Conservation (phyloP, 2,888 invertebrate genomes). For the Zootermopsis nevadensis region DNA sequence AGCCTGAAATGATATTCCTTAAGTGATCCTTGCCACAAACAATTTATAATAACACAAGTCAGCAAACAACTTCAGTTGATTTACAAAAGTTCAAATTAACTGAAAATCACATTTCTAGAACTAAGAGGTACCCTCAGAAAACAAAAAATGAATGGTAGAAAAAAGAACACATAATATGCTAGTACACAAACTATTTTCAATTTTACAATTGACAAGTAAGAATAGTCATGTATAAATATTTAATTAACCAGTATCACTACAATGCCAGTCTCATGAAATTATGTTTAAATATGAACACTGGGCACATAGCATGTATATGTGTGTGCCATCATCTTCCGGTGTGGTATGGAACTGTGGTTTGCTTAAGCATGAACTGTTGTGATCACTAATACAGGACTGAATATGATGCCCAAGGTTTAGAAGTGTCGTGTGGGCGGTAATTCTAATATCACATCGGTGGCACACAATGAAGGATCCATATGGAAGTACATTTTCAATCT, state of each 20-base stretch:
- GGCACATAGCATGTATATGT: slow-evolving; percentile 58
- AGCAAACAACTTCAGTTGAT: too few species aligned
- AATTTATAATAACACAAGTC: too few species aligned
- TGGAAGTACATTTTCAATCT: slow-evolving; percentile 53
- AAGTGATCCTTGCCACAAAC: too few species aligned
- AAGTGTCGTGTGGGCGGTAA: slow-evolving; percentile 56
- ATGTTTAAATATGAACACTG: slow-evolving; percentile 56
- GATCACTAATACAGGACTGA: slow-evolving; percentile 55
- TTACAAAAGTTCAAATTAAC: too few species aligned
- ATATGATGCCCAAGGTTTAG: slow-evolving; percentile 57
- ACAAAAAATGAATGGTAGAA: too few species aligned
- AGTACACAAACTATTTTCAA: too few species aligned
- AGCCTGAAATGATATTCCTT: too few species aligned
- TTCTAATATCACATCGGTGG: slow-evolving; percentile 57
- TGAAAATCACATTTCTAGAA: too few species aligned
- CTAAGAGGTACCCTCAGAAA: too few species aligned
- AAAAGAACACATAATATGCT: too few species aligned
- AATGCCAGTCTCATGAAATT: background rate
- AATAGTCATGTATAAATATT: background rate
- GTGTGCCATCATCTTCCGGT: slow-evolving; percentile 53
- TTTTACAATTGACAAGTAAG: too few species aligned
- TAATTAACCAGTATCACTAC: background rate
- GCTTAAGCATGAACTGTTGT: slow-evolving; percentile 56
- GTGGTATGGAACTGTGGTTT: slow-evolving; percentile 58
- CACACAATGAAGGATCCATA: slow-evolving; percentile 57